A percentile compares a stretch with the other conserved stretches of the same genome.
phyloP scores from a whole-genome alignment of 2,888 invertebrate genomes.

The Drosophila mimica region DNA sequence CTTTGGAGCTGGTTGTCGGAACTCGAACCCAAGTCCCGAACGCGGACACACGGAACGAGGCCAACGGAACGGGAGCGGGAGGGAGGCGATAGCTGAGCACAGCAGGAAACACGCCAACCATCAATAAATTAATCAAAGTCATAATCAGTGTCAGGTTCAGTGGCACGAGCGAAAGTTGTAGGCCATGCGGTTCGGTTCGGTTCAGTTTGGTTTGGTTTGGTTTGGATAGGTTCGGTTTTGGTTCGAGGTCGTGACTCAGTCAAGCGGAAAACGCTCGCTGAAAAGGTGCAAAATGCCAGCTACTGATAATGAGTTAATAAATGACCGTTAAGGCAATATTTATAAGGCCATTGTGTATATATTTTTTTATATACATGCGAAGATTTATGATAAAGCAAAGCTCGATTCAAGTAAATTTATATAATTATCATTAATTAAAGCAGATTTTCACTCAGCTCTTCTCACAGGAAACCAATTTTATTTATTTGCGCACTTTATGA shows the following conservation, averaged over 20 bases:
- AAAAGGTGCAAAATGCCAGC: constrained; percentile 73
- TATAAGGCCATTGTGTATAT: constrained; percentile 36
- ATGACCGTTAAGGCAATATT: constrained; percentile 67
- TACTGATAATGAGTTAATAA: constrained; percentile 76
- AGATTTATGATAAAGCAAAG: constrained; percentile 40
- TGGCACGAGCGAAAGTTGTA: constrained; percentile 66
- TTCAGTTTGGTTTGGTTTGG: not conserved
- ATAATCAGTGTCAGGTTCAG: constrained; percentile 81
- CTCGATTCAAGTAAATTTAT: constrained; percentile 16
- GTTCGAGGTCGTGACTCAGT: constrained; percentile 37
- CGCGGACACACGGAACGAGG: constrained; percentile 12
- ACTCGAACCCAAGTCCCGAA: not conserved
- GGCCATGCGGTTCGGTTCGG: constrained; percentile 36
- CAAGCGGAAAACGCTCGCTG: constrained; percentile 59
- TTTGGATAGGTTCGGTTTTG: constrained; percentile 12
- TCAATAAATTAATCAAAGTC: constrained; percentile 84
- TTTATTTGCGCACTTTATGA: not conserved
- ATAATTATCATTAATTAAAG: not conserved
- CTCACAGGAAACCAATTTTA: not conserved
- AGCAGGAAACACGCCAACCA: constrained; percentile 81
- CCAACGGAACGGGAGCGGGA: not conserved
- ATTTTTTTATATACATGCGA: not conserved
- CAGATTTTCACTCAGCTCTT: not conserved
- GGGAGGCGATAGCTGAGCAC: constrained; percentile 32
- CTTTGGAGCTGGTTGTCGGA: constrained; percentile 6